Evolutionary conservation across 1,140 invertebrate species (phyloP), one percentile per base, ranked within the genome.

Genomic region (Macrocentrus cingulum): DNA sequence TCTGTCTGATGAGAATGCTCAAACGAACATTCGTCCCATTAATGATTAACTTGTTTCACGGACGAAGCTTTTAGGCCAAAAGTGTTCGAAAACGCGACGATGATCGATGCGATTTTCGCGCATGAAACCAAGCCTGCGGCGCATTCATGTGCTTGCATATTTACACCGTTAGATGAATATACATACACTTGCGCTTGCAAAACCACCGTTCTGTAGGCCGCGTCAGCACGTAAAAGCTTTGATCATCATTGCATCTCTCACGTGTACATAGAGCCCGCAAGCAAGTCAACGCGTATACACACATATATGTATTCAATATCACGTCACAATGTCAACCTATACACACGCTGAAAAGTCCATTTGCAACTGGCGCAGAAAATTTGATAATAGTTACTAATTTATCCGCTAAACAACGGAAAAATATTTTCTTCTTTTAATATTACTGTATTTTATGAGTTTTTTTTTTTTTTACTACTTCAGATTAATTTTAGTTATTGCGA

Each of bases 111-210:
- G 36, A 39, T 39, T 39, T 39, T 39, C 36, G 36, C 36, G 36
- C 36, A 39, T 39, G 36, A 39, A 49, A 19, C 44, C 8, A 56
- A 49, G 34, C 22, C 15, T 39, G 15, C 8, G 8, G n/a, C 46
- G 34, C 39, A 32, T 49, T 49, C 55, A 23, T 19, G 19, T 49
- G 55, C 55, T 29, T 57, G 55, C 55, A 57, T 57, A 57, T 57
- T 57, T 57, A 46, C 34, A 57, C 55, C 36, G 36, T 39, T 15
- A 8, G 36, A 39, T 39, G 36, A n/a, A 56, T 20, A 39, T 36
- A 57, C 45, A 57, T n/a, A 48, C 36, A 8, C 36, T 4, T 11
- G 45, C 16, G 19, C 18, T 52, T 41, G 25, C 55, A 57, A 48
- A 57, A 45, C 55, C 39, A 15, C 23, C 32, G 49, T 23, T 23